Evolutionary conservation across 1,140 invertebrate genomes (phyloP).

Genomic region (Aphidius ervi): DNA sequence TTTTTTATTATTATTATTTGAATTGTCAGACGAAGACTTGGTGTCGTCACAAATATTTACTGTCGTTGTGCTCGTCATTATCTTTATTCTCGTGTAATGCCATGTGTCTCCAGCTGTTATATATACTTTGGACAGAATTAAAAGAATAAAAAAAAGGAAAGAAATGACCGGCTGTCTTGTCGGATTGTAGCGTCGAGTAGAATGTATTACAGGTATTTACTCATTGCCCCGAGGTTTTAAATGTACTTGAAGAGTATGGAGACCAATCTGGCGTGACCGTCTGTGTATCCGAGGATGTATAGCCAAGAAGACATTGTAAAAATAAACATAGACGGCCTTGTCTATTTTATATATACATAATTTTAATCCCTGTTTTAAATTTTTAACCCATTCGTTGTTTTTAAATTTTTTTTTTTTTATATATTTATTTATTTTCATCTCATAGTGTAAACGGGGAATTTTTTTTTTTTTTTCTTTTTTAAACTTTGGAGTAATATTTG

Average conservation of each 20-base stretch:
- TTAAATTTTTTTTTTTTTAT: too few relatives aligned
- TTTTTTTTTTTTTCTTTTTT: too few relatives aligned
- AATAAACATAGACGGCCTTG: conserved; percentile 13
- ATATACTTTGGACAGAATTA: neutral
- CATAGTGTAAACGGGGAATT: neutral
- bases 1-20: too few relatives aligned
- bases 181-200: conserved; percentile 8
- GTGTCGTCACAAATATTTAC: too few relatives aligned
- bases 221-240: conserved; percentile 1
- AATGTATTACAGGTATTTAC: conserved; percentile 19
- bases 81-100: too few relatives aligned
- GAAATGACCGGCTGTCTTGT: conserved; percentile 11
- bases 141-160: conserved; percentile 9
- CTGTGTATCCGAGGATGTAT: neutral
- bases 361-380: too few relatives aligned
- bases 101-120: too few relatives aligned
- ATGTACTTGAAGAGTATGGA: neutral
- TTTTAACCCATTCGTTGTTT: too few relatives aligned
- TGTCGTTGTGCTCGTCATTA: too few relatives aligned
- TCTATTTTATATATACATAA: neutral
- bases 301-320: conserved; percentile 7
- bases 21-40: too few relatives aligned
- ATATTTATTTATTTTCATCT: neutral
- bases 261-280: neutral
- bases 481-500: too few relatives aligned